Evolutionary conservation across 2,797 vertebrate genomes (phyloP).

Genomic region (Cichlasoma orientale): DNA sequence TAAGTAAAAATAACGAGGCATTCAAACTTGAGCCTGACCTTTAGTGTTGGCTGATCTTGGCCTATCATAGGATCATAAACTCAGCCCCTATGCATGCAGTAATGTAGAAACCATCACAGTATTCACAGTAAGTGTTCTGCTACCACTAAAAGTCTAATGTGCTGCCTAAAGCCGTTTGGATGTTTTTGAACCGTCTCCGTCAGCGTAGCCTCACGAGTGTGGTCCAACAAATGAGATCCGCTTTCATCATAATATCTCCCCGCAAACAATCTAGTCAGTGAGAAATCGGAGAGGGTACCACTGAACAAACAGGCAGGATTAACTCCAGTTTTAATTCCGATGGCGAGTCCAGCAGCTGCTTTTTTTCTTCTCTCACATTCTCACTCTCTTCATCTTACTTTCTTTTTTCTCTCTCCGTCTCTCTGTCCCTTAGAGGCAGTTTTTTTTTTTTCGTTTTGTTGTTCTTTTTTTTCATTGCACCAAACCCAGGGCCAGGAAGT

Average conservation of each 20-base stretch:
- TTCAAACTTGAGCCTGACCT: neutral
- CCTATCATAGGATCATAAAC: neutral
- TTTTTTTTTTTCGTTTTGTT: neutral
- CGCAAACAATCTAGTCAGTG: conserved; percentile 6
- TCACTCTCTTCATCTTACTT: conserved; percentile 3
- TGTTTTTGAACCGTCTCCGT: neutral
- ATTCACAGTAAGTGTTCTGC: neutral
- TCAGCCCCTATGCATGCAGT: neutral
- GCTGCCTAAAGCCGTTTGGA: neutral
- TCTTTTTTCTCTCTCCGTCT: neutral
- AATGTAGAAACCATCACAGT: neutral
- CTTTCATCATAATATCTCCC: conserved; percentile 13
- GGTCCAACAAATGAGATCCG: neutral
- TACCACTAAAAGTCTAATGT: neutral
- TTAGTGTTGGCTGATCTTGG: neutral
- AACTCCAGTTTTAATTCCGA: conserved; percentile 49
- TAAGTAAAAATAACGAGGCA: neutral
- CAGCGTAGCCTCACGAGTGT: neutral
- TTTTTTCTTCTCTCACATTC: neutral
- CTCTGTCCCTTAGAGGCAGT: neutral
- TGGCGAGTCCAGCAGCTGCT: conserved; percentile 57
- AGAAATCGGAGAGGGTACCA: conserved; percentile 14
- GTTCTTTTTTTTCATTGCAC: conserved; percentile 49
- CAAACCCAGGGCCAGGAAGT: conserved; percentile 61
- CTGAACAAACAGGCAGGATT: conserved; percentile 56